These are phyloP conservation scores for Anthopleura xanthogrammica DNA, from an alignment of 92 coral and sea anemone species.

Conservation along the genomic window DNA sequence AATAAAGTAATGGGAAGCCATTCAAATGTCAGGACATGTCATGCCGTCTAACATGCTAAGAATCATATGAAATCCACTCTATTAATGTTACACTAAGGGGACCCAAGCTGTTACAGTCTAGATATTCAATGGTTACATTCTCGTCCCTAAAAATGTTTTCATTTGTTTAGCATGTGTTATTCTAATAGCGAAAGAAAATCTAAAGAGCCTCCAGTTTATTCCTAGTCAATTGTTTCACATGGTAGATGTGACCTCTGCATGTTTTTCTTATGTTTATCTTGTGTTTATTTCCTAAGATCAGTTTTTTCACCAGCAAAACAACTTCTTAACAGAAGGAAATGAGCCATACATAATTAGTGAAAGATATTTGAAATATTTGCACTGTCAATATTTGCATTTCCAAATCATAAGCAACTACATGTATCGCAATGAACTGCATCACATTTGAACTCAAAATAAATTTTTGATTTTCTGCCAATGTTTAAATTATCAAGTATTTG, in stretches of 20 bases:
- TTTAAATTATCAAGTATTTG: background rate
- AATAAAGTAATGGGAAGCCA: background rate
- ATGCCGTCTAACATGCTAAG: background rate
- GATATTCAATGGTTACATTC: too few relatives aligned
- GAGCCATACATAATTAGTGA: too few relatives aligned
- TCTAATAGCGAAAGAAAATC: too few relatives aligned
- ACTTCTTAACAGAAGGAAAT: conserved; percentile 24
- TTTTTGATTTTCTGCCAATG: background rate
- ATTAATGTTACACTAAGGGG: background rate
- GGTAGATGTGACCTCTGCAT: too few relatives aligned
- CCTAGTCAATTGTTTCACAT: too few relatives aligned
- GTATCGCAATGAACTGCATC: background rate
- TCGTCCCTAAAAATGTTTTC: too few relatives aligned
- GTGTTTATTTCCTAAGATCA: conserved; percentile 12
- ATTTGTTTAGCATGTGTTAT: too few relatives aligned
- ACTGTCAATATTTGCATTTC: background rate
- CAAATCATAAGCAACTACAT: background rate
- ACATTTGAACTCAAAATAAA: background rate
- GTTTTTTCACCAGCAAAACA: conserved; percentile 41
- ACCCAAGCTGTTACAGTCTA: background rate
- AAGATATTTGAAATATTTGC: too few relatives aligned
- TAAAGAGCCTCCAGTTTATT: too few relatives aligned
- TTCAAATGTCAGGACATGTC: background rate
- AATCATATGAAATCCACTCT: background rate
- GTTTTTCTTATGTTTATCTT: background rate